Base-by-base conservation (phyloP, 2,888 invertebrate species). In the Eupelmus urozonus region DNA sequence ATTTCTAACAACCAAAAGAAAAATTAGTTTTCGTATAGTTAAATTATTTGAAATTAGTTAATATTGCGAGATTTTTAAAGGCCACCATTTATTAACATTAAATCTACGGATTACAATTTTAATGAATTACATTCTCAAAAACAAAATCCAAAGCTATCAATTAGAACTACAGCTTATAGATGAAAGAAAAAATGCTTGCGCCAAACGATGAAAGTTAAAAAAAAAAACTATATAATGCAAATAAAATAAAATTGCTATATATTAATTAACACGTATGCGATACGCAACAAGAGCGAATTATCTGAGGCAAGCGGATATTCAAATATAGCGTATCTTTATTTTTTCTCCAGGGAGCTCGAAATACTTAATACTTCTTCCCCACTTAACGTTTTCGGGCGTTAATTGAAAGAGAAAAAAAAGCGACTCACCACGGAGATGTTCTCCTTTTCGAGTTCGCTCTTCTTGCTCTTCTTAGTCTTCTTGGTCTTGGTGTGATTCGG, bases 371-470 rank as follows among this genome's bases (percentile, higher is more conserved):
- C 34, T 34, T 5, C 13, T 45, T 45, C 13, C 45, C 2, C 16
- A 45, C 45, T 13, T 45, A 13, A 20, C 9, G 53, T 7, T 11
- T 13, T 11, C 7, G 20, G 20, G 16, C 34, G 16, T 40, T 25
- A 53, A 67, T 59, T 29, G 20, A 69, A 45, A 45, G 13, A 7
- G 16, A 45, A 34, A 34, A 20, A 53, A 11, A 2, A 20, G 16
- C 2, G 83, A 91, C 92, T 93, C 90, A 93, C 93, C 91, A 94
- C 93, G 81, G 93, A 93, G 86, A 93, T 93, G 85, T 93, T 93
- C 86, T 93, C 93, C 88, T 93, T 93, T 84, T 93, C 93, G 79
- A 91, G 90, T 81, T 93, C 93, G 81, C 87, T 90, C 85, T 92
- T 93, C 87, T 93, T 92, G 67, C 91, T 91, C 87, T 93, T 93